Percentiles rank a stretch among this genome's conserved stretches.
These are phyloP conservation scores for Dasysyrphus tricinctus DNA, from an alignment of 2,888 invertebrate species.

Conservation along the genomic window DNA sequence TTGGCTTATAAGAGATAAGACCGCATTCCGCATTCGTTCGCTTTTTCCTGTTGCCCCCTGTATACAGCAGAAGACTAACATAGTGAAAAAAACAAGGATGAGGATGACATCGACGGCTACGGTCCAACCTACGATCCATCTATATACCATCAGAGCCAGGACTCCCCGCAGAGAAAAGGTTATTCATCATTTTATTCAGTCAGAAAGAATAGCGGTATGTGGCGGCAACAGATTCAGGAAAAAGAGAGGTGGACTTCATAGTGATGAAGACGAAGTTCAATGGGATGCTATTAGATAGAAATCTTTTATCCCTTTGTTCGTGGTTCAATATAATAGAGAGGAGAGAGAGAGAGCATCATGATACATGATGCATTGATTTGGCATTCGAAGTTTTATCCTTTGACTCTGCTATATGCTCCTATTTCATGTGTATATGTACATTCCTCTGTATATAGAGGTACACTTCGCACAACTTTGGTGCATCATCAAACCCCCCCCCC, in stretches of 20 bases:
- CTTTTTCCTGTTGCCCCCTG: constrained; percentile 45
- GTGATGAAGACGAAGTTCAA: constrained; percentile 64
- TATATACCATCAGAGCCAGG: neutral
- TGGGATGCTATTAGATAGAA: constrained; percentile 68
- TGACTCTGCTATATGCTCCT: constrained; percentile 3
- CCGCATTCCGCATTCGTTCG: constrained; percentile 71
- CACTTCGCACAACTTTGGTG: constrained; percentile 4
- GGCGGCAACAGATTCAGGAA: constrained; percentile 14
- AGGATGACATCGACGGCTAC: neutral
- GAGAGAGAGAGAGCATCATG: constrained; percentile 6
- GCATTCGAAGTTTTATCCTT: constrained; percentile 57
- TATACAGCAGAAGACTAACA: constrained; percentile 8
- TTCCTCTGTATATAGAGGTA: no score
- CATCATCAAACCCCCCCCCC: constrained; percentile 8
- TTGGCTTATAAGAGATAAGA: constrained; percentile 73
- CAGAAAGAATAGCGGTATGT: constrained; percentile 51
- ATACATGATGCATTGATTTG: constrained; percentile 70
- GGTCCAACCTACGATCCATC: constrained; percentile 7
- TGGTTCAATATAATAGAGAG: constrained; percentile 16
- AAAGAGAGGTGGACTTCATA: constrained; percentile 17
- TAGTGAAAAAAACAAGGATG: neutral
- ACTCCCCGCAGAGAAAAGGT: constrained; percentile 50
- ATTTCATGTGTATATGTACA: neutral
- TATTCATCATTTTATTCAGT: constrained; percentile 74
- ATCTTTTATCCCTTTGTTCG: constrained; percentile 56